These are phyloP conservation scores for Drosophila sturtevanti DNA, from an alignment of 1,140 invertebrate species.

Conservation along the genomic window DNA sequence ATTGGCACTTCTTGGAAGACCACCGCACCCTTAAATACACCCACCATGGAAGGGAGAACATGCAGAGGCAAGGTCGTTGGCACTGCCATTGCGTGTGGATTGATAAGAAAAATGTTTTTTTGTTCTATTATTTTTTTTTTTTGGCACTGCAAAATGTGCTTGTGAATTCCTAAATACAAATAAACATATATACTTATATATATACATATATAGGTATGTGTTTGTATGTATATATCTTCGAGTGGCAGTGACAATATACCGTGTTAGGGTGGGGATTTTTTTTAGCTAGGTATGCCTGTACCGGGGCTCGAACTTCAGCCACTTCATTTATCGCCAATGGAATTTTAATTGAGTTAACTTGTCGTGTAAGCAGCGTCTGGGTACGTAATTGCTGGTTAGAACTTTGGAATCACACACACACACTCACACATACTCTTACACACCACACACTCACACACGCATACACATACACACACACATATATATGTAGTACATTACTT, in stretches of 20 bases:
- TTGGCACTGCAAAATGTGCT: conserved; percentile 26
- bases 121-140: conserved; percentile 3
- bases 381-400: conserved; percentile 33
- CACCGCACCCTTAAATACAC: neutral
- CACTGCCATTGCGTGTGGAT: conserved; percentile 36
- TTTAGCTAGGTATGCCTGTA: conserved; percentile 17
- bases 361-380: conserved; percentile 40
- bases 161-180: neutral
- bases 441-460: neutral
- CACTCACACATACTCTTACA: neutral
- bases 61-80: conserved; percentile 57
- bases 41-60: conserved; percentile 13
- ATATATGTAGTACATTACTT: neutral
- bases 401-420: conserved; percentile 9
- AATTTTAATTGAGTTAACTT: conserved; percentile 66
- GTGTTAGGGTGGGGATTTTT: neutral
- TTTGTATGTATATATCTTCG: neutral
- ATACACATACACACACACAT: neutral
- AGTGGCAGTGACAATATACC: neutral
- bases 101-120: conserved; percentile 41
- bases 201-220: neutral
- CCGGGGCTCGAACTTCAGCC: conserved; percentile 30
- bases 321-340: conserved; percentile 60
- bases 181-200: neutral
- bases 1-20: conserved; percentile 2